phyloP scores from a whole-genome alignment of 2,113 vertebrate genomes.

The Lamprologus lemairii region DNA sequence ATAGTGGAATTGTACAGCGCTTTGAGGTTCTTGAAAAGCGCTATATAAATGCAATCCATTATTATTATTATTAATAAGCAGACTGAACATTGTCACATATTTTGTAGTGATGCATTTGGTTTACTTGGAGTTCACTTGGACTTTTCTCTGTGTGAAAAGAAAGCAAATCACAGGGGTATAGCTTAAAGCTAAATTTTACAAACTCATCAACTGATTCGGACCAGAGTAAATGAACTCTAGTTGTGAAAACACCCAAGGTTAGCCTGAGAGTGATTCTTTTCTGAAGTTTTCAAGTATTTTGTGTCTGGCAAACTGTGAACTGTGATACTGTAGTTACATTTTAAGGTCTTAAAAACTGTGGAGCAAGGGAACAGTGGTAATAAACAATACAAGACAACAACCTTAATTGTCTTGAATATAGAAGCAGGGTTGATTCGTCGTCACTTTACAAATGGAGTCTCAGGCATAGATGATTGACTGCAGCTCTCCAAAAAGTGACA shows the following conservation, averaged over 20 bases:
- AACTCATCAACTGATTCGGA: background rate
- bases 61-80: background rate
- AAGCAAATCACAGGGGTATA: background rate
- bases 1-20: no score
- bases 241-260: background rate
- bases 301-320: background rate
- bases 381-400: background rate
- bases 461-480: background rate
- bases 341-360: background rate
- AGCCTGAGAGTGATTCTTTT: background rate
- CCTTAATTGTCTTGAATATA: background rate
- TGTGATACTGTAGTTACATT: background rate
- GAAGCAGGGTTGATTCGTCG: background rate
- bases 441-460: background rate
- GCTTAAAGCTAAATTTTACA: background rate
- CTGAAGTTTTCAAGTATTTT: background rate
- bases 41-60: no score
- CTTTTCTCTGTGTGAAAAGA: background rate
- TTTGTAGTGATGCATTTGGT: background rate
- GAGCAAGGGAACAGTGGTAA: background rate
- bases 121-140: background rate
- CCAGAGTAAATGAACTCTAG: background rate
- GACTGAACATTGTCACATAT: background rate
- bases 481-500: background rate
- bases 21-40: no score